phyloP scores from a whole-genome alignment of 2,797 vertebrate genomes.

The Sternarchorhynchus goeldii region DNA sequence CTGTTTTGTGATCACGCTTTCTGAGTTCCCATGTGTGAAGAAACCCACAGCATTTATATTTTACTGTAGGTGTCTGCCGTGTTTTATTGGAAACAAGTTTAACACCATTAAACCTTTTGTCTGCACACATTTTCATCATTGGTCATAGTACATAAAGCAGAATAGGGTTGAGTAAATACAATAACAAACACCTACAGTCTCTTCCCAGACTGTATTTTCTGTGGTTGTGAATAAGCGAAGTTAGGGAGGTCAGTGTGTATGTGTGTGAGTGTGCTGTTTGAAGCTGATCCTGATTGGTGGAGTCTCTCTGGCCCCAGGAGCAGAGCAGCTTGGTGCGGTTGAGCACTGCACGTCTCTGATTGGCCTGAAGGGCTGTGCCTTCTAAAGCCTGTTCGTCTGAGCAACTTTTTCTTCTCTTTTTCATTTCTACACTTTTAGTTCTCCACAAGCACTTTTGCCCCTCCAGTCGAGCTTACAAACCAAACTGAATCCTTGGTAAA shows the following conservation, averaged over 20 bases:
- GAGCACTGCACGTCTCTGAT: not conserved
- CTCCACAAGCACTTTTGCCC: not conserved
- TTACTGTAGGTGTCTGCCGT: too few species aligned
- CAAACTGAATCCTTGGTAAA: not conserved
- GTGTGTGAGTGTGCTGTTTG: constrained; percentile 25
- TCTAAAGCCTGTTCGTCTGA: constrained; percentile 28
- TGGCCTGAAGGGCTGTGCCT: constrained; percentile 38
- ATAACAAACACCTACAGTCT: constrained; percentile 4
- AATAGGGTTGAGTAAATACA: too few species aligned
- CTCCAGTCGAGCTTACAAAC: not conserved
- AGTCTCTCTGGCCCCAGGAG: constrained; percentile 47
- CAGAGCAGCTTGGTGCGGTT: constrained; percentile 39
- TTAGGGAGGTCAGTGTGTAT: constrained; percentile 12
- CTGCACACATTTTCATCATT: too few species aligned
- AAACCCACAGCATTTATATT: too few species aligned
- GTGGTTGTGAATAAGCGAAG: constrained; percentile 2
- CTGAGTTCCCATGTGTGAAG: too few species aligned
- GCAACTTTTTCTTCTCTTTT: constrained; percentile 23
- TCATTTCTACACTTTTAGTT: not conserved
- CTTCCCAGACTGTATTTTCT: constrained; percentile 10
- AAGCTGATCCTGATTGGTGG: constrained; percentile 32
- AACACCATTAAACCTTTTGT: too few species aligned
- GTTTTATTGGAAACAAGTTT: too few species aligned
- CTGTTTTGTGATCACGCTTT: too few species aligned
- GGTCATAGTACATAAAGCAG: too few species aligned